These are phyloP conservation scores for Batillaria attramentaria DNA, from an alignment of 1,140 invertebrate species.

Conservation along the genomic window DNA sequence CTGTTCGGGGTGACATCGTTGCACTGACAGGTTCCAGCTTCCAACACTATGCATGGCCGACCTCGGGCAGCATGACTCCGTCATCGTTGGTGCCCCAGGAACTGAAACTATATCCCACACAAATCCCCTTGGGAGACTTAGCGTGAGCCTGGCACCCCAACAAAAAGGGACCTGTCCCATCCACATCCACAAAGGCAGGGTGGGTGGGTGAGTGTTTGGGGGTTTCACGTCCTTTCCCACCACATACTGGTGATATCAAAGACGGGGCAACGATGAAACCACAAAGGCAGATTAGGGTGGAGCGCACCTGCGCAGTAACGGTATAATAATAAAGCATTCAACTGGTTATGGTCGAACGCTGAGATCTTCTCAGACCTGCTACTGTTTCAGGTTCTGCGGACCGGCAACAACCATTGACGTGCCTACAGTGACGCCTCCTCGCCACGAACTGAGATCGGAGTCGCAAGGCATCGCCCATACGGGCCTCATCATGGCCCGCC, in stretches of 20 bases:
- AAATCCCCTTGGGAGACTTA: neutral
- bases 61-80: no score
- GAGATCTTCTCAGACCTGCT: neutral
- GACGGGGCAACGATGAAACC: no score
- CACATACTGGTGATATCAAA: no score
- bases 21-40: neutral
- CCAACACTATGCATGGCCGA: neutral
- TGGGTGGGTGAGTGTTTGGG: no score
- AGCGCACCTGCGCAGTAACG: neutral
- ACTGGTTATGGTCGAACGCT: neutral
- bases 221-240: no score
- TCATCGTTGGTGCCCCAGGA: no score
- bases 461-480: neutral
- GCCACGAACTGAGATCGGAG: neutral
- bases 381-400: neutral
- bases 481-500: neutral
- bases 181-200: neutral
- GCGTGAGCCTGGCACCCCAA: neutral
- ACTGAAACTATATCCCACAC: no score
- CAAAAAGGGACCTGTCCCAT: neutral
- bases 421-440: neutral
- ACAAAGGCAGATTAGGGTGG: neutral
- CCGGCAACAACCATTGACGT: neutral
- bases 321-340: neutral
- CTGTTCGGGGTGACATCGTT: no score